These are phyloP conservation scores for Solenopsis invicta DNA, from an alignment of 1,140 invertebrate species.

Conservation along the genomic window DNA sequence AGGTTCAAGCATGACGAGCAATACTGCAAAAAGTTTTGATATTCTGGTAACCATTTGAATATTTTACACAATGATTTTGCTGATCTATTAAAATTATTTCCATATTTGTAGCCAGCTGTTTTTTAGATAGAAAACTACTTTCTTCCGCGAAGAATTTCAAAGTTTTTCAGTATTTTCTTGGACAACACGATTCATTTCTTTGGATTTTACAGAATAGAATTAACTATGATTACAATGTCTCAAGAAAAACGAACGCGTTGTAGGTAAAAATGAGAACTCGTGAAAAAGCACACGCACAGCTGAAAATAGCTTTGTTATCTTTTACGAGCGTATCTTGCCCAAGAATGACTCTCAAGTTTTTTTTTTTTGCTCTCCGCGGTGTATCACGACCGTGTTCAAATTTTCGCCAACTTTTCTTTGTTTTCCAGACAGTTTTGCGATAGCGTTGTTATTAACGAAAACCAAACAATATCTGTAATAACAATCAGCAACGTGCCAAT, in stretches of 20 bases:
- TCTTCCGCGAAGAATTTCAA: neutral
- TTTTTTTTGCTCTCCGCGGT: too few species aligned
- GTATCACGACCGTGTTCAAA: neutral
- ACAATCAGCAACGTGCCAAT: neutral
- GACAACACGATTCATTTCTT: neutral
- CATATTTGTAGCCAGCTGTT: too few species aligned
- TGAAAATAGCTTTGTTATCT: conserved; percentile 46
- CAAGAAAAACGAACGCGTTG: neutral
- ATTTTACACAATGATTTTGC: too few species aligned
- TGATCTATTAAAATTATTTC: too few species aligned
- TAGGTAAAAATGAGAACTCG: neutral
- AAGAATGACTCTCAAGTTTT: conserved; percentile 11
- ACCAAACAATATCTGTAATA: conserved; percentile 22
- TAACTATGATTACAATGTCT: neutral
- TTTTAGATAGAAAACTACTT: too few species aligned
- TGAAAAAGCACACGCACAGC: neutral
- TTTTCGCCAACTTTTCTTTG: conserved; percentile 15
- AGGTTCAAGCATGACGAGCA: too few species aligned
- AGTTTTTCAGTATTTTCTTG: neutral
- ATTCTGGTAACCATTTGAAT: too few species aligned
- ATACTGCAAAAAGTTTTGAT: too few species aligned
- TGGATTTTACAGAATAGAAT: neutral
- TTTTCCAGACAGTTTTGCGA: neutral
- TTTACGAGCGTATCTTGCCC: conserved; percentile 35
- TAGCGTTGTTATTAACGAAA: conserved; percentile 18